Base-by-base conservation (phyloP, 2,888 invertebrate species). In the Drosophila antonietae region DNA sequence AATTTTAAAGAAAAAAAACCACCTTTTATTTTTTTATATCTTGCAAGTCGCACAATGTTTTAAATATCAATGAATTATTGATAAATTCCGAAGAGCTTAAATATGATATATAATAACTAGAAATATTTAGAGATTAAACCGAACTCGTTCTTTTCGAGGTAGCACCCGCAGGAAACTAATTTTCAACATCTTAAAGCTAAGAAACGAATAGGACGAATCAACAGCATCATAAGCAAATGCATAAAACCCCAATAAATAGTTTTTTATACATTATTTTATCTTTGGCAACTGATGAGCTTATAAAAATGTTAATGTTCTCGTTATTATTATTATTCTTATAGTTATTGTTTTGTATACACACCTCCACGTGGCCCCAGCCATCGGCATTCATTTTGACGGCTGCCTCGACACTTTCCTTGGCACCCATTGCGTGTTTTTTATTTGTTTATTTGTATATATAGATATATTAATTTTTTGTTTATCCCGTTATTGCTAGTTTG, bases 341-440 rank as follows among this genome's bases (percentile, higher is more conserved):
- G 15, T 41, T 51, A 51, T 67, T 68, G 28, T 73, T 43, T 68
- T 64, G 35, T 73, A 88, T 83, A 91, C 92, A 94, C 95, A 96
- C 96, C 96, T 96, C 96, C 92, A 95, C 94, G 94, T 95, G 95
- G 94, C 95, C 95, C 96, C 96, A 96, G 94, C 95, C 95, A 94
- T 96, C 95, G 94, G 96, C 95, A 94, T 96, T 95, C 94, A 95
- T 95, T 95, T 96, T 96, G 93, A 95, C 95, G 80, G 92, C 92
- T 92, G 96, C 96, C 93, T 96, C 96, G 93, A 96, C 96, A 94
- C 96, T 96, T 93, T 96, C 96, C 95, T 96, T 96, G 93, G 96
- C 96, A 94, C 96, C 96, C 96, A 96, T 96, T 73, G 71, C 71
- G 74, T 68, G 66, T 68, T 75, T 75, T 74, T 64, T 68, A 59